Base-by-base conservation (phyloP, 2,797 vertebrate genomes). In the Halcyon smyrnensis region DNA sequence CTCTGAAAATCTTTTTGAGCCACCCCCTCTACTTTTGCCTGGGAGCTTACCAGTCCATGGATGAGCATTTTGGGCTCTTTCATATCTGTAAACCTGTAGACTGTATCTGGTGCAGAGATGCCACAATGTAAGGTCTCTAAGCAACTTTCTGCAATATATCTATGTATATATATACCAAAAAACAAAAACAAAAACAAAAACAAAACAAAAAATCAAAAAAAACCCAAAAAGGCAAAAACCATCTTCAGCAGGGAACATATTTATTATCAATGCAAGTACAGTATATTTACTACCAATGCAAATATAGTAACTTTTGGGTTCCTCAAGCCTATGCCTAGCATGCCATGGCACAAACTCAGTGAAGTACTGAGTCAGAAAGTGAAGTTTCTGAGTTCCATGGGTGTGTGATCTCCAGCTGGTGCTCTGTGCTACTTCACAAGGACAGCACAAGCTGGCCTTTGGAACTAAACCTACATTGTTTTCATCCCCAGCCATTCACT, bases 321-420 rank as follows among this genome's bases (percentile, higher is more conserved):
- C 6, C 32, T 69, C 45, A 68, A 60, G 13, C 5, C 15, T 30
- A 6, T 32, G 8, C 13, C 50, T 51, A 51, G 25, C 50, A 63
- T 20, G 65, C 30, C 18, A 34, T n/a, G 59, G 15, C 16, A 7
- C 6, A 71, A 19, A 7, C 9, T 73, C 30, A n/a, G 11, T 12
- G 39, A 37, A 32, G 3, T 28, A 15, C 27, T 0, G 2, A 53
- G 24, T 14, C 10, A 9, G 0, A 1, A 76, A 46, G 9, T 12
- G 37, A 84, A 84, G 41, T 41, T 46, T 37, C 12, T 20, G 41
- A 82, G 28, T 46, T 62, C 24, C 28, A 3, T 8, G 8, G 12
- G 3, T 39, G 3, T 32, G 18, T 15, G 25, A 51, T 34, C 39
- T 41, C 39, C 25, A 60, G 21, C 2, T 34, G 1, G 1, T 68